Conservation (phyloP, 2,888 invertebrate species). For the Brachyopa scutellaris region DNA sequence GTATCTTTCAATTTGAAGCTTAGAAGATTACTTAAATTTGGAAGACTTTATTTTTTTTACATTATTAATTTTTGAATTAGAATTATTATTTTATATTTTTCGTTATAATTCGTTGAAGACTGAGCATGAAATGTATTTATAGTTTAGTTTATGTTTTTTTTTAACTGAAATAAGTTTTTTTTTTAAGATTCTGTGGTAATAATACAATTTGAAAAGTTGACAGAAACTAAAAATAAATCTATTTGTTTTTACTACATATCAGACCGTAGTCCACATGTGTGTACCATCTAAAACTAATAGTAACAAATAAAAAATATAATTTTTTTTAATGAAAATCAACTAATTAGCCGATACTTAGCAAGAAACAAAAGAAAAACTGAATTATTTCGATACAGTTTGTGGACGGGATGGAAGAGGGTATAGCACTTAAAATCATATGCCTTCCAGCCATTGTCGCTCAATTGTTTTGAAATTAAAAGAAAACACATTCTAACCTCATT, state of each 20-base stretch:
- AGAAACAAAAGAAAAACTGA: too few relatives aligned
- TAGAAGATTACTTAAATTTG: neutral
- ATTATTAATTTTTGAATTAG: too few relatives aligned
- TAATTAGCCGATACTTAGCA: too few relatives aligned
- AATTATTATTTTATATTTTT: too few relatives aligned
- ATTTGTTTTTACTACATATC: neutral
- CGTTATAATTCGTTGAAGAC: neutral
- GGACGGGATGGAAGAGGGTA: too few relatives aligned
- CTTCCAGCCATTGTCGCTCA: too few relatives aligned
- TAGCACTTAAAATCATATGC: too few relatives aligned
- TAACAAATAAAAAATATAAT: neutral
- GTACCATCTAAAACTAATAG: neutral
- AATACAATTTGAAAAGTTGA: neutral
- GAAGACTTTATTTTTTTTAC: neutral
- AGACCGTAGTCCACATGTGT: too few relatives aligned
- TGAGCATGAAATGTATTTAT: neutral
- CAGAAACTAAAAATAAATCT: neutral
- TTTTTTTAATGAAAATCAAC: neutral
- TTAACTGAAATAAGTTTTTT: too few relatives aligned
- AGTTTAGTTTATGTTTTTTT: neutral
- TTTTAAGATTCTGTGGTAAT: neutral
- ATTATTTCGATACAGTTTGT: too few relatives aligned
- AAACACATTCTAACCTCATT: too few relatives aligned
- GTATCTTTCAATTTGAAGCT: neutral
- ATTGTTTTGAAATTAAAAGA: too few relatives aligned